A percentile compares a stretch with the other conserved stretches of the same genome.
Conservation (phyloP, 2,113 vertebrate species). For the Sterrhoptilus dennistouni region DNA sequence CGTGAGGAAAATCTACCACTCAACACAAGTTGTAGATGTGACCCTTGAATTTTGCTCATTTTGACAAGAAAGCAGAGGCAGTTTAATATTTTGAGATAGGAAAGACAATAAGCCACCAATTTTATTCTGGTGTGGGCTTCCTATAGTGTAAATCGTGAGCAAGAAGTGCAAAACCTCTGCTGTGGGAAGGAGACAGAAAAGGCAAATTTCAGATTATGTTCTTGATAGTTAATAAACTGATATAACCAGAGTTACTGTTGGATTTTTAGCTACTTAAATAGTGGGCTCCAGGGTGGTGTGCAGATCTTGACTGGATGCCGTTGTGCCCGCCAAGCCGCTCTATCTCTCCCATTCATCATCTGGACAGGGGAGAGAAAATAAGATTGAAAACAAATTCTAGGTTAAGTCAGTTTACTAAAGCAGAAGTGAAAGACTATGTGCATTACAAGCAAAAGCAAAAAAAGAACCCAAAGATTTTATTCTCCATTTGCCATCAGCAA, state of each 20-base stretch:
- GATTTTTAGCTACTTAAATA: background rate
- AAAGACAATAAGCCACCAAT: background rate
- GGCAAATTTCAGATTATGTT: background rate
- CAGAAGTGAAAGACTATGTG: background rate
- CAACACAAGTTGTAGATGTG: background rate
- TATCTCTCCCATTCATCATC: background rate
- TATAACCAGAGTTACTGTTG: background rate
- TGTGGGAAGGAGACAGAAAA: background rate
- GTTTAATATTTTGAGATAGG: background rate
- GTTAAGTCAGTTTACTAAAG: background rate
- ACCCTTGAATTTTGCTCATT: background rate
- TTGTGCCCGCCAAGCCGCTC: rapidly evolving
- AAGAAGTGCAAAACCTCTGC: background rate
- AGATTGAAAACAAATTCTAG: background rate
- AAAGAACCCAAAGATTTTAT: background rate
- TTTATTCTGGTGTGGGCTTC: background rate
- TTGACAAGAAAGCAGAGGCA: background rate
- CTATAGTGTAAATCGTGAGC: background rate
- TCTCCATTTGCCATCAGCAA: background rate
- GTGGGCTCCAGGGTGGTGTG: too few relatives aligned
- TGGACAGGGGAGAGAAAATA: background rate
- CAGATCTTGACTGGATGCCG: background rate
- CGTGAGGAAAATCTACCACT: background rate
- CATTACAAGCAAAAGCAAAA: background rate
- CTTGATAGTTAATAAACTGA: background rate